Evolutionary conservation across 2,888 invertebrate species (phyloP).

Genomic region (Sphecodes monilicornis): DNA sequence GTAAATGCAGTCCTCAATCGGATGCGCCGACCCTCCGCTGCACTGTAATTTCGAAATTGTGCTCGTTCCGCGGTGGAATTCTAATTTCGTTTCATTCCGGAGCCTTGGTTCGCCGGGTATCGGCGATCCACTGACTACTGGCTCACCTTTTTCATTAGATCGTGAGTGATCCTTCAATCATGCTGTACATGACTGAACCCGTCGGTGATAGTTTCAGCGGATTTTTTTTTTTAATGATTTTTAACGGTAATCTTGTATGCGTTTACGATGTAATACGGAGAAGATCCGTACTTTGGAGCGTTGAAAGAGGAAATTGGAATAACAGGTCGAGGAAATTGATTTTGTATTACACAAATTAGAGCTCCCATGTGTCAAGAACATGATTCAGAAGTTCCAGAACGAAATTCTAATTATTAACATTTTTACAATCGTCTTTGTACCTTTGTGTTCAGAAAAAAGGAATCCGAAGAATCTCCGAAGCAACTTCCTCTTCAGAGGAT

Average conservation of each 20-base stretch:
- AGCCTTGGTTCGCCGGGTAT: not conserved
- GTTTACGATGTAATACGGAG: not conserved
- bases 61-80: conserved; percentile 34
- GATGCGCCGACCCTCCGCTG: conserved; percentile 37
- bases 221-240: not conserved
- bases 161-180: not conserved
- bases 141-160: not conserved
- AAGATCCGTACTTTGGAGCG: not conserved
- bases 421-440: too few species aligned
- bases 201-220: not conserved
- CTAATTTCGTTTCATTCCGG: conserved; percentile 22
- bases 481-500: not conserved
- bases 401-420: not conserved
- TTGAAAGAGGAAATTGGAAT: not conserved
- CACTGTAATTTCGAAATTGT: conserved; percentile 55
- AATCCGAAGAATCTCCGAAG: too few species aligned
- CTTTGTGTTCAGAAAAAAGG: too few species aligned
- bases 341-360: not conserved
- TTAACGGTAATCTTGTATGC: not conserved
- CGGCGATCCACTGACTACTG: not conserved
- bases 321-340: not conserved
- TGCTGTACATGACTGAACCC: not conserved
- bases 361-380: not conserved
- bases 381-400: not conserved
- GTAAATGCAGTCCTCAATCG: conserved; percentile 65